Base-by-base conservation (phyloP, 2,797 vertebrate genomes). In the Astyanax mexicanus region DNA sequence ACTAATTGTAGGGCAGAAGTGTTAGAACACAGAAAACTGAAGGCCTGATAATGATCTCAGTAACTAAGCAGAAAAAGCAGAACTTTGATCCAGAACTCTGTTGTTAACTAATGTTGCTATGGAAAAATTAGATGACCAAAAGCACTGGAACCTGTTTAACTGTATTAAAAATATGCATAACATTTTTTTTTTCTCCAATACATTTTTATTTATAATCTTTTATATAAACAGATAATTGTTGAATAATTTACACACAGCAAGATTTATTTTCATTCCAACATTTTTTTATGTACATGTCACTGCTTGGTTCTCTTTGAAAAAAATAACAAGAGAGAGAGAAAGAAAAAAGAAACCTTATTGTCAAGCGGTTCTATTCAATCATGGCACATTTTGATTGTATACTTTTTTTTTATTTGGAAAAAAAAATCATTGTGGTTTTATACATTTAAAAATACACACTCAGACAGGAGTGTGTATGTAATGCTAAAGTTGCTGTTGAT, bases 151-250 rank as follows among this genome's bases (percentile, higher is more conserved):
- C 29, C 5, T 32, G 29, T 5, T 32, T 32, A 2, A 5, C 29
- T 2, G 32, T 5, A 2, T 32, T 32, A 32, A 2, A 45, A n/a
- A n/a, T n/a, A 45, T n/a, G 17, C 15, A 17, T 15, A 45, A 17
- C 13, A 17, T 21, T 21, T 4, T 11, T 23, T 7, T 84, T 86
- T 91, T 93, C 88, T 92, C 87, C 90, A 94, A 94, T 95, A 92
- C 94, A 8, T 51, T 60, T 97, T 96, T 95, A 97, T 97, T 98
- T 93, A 93, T 93, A 95, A 95, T 95, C 69, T 97, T 97, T 95
- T 93, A 95, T 97, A 98, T 95, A 96, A 98, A 98, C 95, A 97
- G 92, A 94, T 96, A 94, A 97, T 97, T 94, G 93, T 94, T 94
- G 94, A 95, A 94, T 94, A 95, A 94, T 95, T 95, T 95, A 97